Evolutionary conservation across 2,888 invertebrate species (phyloP), one percentile per base, ranked within the genome.

Genomic region (Oxytorus armatus): DNA sequence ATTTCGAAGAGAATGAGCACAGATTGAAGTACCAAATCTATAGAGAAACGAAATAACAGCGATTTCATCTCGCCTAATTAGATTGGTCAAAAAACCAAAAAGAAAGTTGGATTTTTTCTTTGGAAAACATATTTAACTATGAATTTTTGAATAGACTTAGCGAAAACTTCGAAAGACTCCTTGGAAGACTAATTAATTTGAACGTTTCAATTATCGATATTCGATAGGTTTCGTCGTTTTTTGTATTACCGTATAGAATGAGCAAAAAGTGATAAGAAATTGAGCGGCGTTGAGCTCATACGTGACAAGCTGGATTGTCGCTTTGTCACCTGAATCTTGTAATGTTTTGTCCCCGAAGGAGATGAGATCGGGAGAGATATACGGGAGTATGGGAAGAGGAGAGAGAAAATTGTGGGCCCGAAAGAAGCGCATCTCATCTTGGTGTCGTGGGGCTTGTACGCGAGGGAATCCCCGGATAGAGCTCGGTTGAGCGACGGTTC

Each of bases 291-390:
- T 16, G 55, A 87, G 85, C 87, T 89, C 88, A 88, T 87, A 23
- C 21, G 85, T 86, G 88, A 88, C 87, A 89, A 89, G 87, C 86
- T 88, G 88, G 87, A 89, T 89, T 87, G 87, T 86, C 78, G 78
- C 79, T 80, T 65, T 85, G 88, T 88, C 89, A 88, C 87, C 87
- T 84, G 88, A 88, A 88, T 89, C 89, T 88, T 85, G 87, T 87
- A 88, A 89, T 89, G 88, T 89, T 90, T 90, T 88, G 88, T 88
- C 87, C 86, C 87, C 55, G 23, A n/a, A n/a, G 36, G 47, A 47
- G 16, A 66, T 29, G 21, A 33, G 39, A 68, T 51, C 5, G 47
- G 33, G 55, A 59, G n/a, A n/a, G n/a, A 44, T 1, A 18, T 2
- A 21, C 5, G 16, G 21, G 36, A 51, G 16, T 23, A 23, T 16